These are phyloP conservation scores for Sphaeramia orbicularis DNA, from an alignment of 2,797 vertebrate genomes.

Conservation along the genomic window DNA sequence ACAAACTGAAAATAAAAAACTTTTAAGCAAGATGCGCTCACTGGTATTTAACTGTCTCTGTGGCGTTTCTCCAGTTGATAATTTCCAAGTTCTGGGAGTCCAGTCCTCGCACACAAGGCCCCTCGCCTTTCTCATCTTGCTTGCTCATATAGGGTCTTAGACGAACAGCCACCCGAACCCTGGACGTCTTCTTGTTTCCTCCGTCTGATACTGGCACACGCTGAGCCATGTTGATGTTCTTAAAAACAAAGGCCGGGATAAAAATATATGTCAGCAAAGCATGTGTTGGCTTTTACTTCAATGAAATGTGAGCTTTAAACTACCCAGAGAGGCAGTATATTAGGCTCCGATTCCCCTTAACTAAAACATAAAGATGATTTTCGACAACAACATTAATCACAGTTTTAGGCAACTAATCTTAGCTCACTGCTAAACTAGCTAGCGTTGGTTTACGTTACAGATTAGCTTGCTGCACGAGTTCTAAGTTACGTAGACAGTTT, in stretches of 20 bases:
- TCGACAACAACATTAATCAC: rapidly evolving
- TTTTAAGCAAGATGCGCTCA: conserved; percentile 68
- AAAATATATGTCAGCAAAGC: neutral
- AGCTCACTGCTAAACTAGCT: conserved; percentile 17
- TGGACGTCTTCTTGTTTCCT: conserved; percentile 75
- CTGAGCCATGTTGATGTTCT: conserved; percentile 77
- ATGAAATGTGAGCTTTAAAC: neutral
- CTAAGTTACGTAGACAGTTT: no score
- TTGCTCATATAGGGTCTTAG: conserved; percentile 88
- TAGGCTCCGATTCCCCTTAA: rapidly evolving
- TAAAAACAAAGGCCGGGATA: conserved; percentile 15
- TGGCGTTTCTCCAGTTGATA: conserved; percentile 92
- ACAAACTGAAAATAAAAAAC: no score
- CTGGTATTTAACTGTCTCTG: conserved; percentile 92
- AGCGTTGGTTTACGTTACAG: no score
- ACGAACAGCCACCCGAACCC: conserved; percentile 90
- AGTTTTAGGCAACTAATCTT: rapidly evolving
- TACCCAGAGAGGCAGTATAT: no score
- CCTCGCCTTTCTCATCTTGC: conserved; percentile 79
- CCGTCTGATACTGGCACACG: conserved; percentile 71
- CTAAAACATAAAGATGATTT: neutral
- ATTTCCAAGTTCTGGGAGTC: conserved; percentile 90
- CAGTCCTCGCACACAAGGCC: conserved; percentile 87
- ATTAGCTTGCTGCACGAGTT: no score
- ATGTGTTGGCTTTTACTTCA: neutral